Conservation (phyloP, 53 echinoderm and acorn worm species). For the Crossaster papposus region DNA sequence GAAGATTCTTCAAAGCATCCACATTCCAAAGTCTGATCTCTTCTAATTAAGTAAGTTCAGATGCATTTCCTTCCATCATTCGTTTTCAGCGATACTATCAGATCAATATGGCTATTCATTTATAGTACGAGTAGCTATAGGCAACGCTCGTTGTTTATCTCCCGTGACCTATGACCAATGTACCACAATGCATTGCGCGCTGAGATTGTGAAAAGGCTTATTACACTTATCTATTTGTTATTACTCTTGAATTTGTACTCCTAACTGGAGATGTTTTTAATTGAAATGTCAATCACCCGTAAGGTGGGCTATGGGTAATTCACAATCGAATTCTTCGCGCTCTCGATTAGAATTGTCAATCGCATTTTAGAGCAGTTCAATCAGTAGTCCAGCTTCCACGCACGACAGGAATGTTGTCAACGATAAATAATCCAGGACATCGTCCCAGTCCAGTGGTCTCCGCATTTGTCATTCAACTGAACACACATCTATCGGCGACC, state of each 20-base stretch:
- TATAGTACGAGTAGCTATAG: too few relatives aligned
- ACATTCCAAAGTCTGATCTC: too few relatives aligned
- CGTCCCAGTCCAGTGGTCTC: not conserved
- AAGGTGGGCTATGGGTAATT: not conserved
- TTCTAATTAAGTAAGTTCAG: too few relatives aligned
- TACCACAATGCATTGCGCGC: too few relatives aligned
- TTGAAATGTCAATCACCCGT: constrained; percentile 4
- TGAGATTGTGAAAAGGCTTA: too few relatives aligned
- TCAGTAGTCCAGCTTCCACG: not conserved
- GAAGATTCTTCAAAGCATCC: too few relatives aligned
- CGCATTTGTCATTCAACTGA: not conserved
- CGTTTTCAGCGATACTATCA: too few relatives aligned
- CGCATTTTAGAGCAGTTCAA: not conserved
- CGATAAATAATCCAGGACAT: not conserved
- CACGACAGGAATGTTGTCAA: not conserved
- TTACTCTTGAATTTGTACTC: not conserved
- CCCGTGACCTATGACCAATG: too few relatives aligned
- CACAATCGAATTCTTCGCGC: not conserved
- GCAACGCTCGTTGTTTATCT: too few relatives aligned
- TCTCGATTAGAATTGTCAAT: not conserved
- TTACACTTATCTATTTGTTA: too few relatives aligned
- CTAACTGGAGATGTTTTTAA: not conserved
- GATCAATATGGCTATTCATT: too few relatives aligned
- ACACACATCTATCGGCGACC: not conserved
- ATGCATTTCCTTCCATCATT: too few relatives aligned